Evolutionary conservation across 2,113 vertebrate genomes (phyloP), one percentile per base, ranked within the genome.

Genomic region (Orientallactaga bullata): DNA sequence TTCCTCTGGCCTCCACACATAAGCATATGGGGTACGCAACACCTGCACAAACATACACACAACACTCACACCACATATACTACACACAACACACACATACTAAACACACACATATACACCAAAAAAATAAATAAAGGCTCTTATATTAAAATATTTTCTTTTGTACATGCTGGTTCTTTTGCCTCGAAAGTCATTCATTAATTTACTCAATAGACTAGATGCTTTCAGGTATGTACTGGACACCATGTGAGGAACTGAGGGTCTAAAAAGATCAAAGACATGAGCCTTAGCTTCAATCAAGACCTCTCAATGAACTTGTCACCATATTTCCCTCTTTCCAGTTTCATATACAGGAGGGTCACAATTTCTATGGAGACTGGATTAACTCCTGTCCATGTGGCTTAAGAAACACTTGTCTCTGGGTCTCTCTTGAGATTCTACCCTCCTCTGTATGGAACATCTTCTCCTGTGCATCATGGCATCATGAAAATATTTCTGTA

Each of bases 341-440:
- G 68, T 69, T 90, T 65, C 42, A 28, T 6, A 77, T 42, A 58
- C 8, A 51, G 30, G 58, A 92, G 47, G n/a, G 24, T 80, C 60
- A 83, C 68, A 12, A 39, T 73, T 7, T 63, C 72, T 26, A 18
- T 1, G 9, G 58, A 80, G 11, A 61, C 24, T 84, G 71, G 23
- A 72, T 78, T 63, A 95, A 91, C 68, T 63, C 66, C 7, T 28
- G 92, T 65, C 35, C 71, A 88, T 65, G 73, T 5, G 89, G 20
- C 37, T 47, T 58, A 60, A 87, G 39, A 88, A 78, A 77, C 8
- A 55, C 2, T n/a, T 72, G 7, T 71, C 65, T 80, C 3, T 21
- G 30, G 65, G 35, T 11, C 17, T 60, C 35, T 23, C 80, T 92
- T 23, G 2, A 30, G 21, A 61, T 18, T 74, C 85, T 4, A 37